Base-by-base conservation (phyloP, 2,888 invertebrate species). In the Amblyjoppa proteus region DNA sequence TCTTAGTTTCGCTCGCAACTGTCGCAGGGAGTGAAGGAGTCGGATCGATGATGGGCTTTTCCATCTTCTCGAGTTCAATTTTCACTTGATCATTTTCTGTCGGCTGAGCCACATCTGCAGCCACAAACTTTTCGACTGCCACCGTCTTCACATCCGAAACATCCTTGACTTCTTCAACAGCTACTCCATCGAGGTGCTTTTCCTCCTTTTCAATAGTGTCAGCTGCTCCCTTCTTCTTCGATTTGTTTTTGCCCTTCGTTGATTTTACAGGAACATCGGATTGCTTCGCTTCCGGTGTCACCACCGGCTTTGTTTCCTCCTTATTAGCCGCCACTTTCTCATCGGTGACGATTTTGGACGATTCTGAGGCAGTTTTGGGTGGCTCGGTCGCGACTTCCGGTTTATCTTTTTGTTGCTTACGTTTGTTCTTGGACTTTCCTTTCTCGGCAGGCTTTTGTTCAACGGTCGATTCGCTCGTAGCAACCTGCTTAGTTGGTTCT, bases 301-400 rank as follows among this genome's bases (percentile, higher is more conserved):
- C 76, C 3, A 28, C 0, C 20, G 51, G 1, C 20, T 56, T 64
- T 31, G 34, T 38, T 81, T 75, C 64, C 83, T 94, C 92, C 75
- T 87, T 89, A 86, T 93, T 94, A 85, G 90, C 93, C 6, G 81
- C 56, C 38, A 81, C 84, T 82, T 90, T 87, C 81, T 92, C 93
- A 81, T 92, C 92, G 49, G 92, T 91, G 68, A 92, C 31, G 38
- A 85, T 71, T 3, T 82, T 87, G 1, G 83, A 53, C 13, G 28
- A 88, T 83, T 81, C 83, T 61, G 88, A 94, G 94, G 92, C 93
- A 93, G 84, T 95, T 95, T 90, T 93, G 92, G 1, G 94, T 94
- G 85, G 91, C 92, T 78, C 94, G 94, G 16, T 94, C 92, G 73
- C 93, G 91, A 70, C 77, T 87, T 77, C 88, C 91, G 66, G 79